Evolutionary conservation across 1,140 invertebrate species (phyloP).

Genomic region (Idris sp.): DNA sequence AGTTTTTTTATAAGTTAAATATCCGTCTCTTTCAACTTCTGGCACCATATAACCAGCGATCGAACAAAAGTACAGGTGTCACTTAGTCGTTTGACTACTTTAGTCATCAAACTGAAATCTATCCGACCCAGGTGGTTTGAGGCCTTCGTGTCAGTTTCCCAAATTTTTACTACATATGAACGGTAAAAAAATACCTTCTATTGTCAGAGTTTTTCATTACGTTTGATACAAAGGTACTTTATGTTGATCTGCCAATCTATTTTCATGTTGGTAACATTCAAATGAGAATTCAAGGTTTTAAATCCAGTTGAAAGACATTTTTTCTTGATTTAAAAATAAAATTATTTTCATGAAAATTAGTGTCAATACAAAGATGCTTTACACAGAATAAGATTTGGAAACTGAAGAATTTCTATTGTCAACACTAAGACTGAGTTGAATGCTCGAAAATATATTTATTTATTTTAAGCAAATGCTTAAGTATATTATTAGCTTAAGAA

Average conservation of each 20-base stretch:
- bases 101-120: conserved; percentile 30
- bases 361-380: no score
- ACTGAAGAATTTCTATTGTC: conserved; percentile 19
- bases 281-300: no score
- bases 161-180: conserved; percentile 17
- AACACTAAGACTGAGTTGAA: conserved; percentile 55
- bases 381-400: neutral
- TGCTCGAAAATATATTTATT: conserved; percentile 61
- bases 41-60: conserved; percentile 19
- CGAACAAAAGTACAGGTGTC: conserved; percentile 41
- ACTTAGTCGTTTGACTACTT: conserved; percentile 13
- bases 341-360: no score
- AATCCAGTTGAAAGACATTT: no score
- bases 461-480: conserved; percentile 62
- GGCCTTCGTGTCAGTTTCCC: conserved; percentile 26
- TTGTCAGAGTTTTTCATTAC: no score
- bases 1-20: conserved; percentile 16
- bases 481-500: conserved; percentile 60
- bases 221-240: no score
- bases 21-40: conserved; percentile 7
- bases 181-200: no score
- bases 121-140: conserved; percentile 44
- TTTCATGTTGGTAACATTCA: no score
- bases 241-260: no score
- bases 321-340: no score